Base-by-base conservation (phyloP, 2,797 vertebrate species). In the Columba guinea region DNA sequence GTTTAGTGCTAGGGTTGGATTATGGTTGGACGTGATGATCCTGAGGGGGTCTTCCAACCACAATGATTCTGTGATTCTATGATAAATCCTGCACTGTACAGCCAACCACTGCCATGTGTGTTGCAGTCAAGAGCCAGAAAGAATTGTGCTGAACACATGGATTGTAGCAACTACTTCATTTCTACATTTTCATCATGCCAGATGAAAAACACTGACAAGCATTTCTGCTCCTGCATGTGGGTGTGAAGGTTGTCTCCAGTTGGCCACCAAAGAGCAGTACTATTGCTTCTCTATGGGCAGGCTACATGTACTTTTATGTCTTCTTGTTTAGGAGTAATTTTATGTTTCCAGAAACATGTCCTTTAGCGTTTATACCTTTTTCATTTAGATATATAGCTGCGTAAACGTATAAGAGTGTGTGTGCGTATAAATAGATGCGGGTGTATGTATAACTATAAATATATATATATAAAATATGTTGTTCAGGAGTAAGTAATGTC, bases 21-120 rank as follows among this genome's bases (percentile, higher is more conserved):
- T 46, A 46, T 46, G 19, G 44, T 46, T 46, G 44, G 44, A 46
- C 44, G 20, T 4, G 19, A 20, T 46, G 19, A 20, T 46, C 44
- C 18, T 46, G 44, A 46, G 44, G 44, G 19, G 15, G 9, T 46
- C 19, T 46, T 46, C 44, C 44, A 46, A 46, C 44, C 44, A 46
- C 44, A 10, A 10, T 20, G 44, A 46, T 20, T 46, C 44, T 44
- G 44, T 44, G 44, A 44, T 44, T 18, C 7, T 46, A 46, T 46
- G 44, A 46, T 46, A 46, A 44, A 52, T 27, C 51, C 62, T 30
- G 37, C 6, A 0, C 58, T 22, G 4, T 18, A 22, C 20, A 53
- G 37, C 62, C 59, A 13, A 3, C 19, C 1, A 28, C 28, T 0
- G 0, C 24, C 4, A 0, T 3, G 14, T 37, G 22, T 35, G 35